Conservation (phyloP, 2,888 invertebrate species). For the Thymelicus lineola region DNA sequence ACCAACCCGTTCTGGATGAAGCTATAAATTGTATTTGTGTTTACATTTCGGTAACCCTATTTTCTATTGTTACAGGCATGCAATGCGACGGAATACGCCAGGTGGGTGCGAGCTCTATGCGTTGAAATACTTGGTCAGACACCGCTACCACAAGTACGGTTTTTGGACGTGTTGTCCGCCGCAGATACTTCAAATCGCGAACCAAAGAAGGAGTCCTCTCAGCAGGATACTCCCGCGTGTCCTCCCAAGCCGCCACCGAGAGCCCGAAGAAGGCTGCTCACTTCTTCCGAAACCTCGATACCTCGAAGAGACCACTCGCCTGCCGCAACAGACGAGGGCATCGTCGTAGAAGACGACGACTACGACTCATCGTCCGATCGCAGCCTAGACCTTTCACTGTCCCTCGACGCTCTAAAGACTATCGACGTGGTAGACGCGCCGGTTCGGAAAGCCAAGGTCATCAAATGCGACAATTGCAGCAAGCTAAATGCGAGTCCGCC, state of each 20-base stretch:
- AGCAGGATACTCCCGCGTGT: slow-evolving; percentile 65
- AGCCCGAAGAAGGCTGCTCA: slow-evolving; percentile 72
- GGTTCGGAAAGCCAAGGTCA: slow-evolving; percentile 72
- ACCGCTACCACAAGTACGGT: slow-evolving; percentile 89
- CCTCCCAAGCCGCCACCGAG: slow-evolving; percentile 77
- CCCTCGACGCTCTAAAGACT: slow-evolving; percentile 80
- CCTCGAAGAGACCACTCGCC: slow-evolving; percentile 76
- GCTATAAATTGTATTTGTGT: slow-evolving; percentile 51
- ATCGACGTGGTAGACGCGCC: slow-evolving; percentile 75
- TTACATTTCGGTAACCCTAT: slow-evolving; percentile 35
- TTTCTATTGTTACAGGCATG: slow-evolving; percentile 86
- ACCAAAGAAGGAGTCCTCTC: slow-evolving; percentile 70
- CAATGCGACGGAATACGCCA: slow-evolving; percentile 88
- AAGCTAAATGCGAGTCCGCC: slow-evolving; percentile 65
- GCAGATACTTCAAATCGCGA: slow-evolving; percentile 78
- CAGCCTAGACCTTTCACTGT: slow-evolving; percentile 82
- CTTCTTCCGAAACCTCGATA: slow-evolving; percentile 71
- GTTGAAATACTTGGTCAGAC: slow-evolving; percentile 91
- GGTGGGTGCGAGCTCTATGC: slow-evolving; percentile 90
- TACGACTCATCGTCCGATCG: slow-evolving; percentile 84
- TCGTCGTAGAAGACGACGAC: slow-evolving; percentile 83
- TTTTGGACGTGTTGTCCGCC: slow-evolving; percentile 88
- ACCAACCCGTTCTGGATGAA: slow-evolving; percentile 47
- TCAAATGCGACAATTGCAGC: slow-evolving; percentile 79
- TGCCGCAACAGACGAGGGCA: slow-evolving; percentile 82